These are phyloP conservation scores for Macquaria australasica DNA, from an alignment of 2,113 vertebrate genomes.

Conservation along the genomic window DNA sequence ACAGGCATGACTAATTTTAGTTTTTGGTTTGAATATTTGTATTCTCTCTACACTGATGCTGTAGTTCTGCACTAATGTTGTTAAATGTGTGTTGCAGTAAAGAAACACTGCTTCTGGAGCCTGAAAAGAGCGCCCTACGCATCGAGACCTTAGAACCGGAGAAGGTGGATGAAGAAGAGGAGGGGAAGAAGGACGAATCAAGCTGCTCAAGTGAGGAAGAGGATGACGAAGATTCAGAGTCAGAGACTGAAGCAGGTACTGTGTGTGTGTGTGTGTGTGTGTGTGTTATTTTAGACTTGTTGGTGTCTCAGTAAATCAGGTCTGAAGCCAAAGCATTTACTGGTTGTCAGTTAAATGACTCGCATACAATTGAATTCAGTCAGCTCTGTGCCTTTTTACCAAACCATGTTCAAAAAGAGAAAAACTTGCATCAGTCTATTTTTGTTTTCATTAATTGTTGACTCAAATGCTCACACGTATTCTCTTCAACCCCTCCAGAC, in stretches of 20 bases:
- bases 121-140: slow-evolving; percentile 91
- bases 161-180: slow-evolving; percentile 95
- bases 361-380: neutral
- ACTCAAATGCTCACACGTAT: neutral
- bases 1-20: neutral
- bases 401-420: neutral
- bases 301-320: neutral
- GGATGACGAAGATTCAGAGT: slow-evolving; percentile 98
- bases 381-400: neutral
- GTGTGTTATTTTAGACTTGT: neutral
- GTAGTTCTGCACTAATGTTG: neutral
- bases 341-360: neutral
- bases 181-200: slow-evolving; percentile 98
- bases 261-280: neutral
- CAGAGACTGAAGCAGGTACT: slow-evolving; percentile 95
- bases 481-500: slow-evolving; percentile 81
- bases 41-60: neutral
- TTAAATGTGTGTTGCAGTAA: slow-evolving; percentile 83
- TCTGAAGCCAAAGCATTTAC: neutral
- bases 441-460: neutral
- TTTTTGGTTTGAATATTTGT: neutral
- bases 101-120: slow-evolving; percentile 94
- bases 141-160: slow-evolving; percentile 96
- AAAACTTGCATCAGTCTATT: too few species aligned
- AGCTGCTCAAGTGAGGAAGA: slow-evolving; percentile 99